These are phyloP conservation scores for Euleptes europaea DNA, from an alignment of 2,113 vertebrate species.

Conservation along the genomic window DNA sequence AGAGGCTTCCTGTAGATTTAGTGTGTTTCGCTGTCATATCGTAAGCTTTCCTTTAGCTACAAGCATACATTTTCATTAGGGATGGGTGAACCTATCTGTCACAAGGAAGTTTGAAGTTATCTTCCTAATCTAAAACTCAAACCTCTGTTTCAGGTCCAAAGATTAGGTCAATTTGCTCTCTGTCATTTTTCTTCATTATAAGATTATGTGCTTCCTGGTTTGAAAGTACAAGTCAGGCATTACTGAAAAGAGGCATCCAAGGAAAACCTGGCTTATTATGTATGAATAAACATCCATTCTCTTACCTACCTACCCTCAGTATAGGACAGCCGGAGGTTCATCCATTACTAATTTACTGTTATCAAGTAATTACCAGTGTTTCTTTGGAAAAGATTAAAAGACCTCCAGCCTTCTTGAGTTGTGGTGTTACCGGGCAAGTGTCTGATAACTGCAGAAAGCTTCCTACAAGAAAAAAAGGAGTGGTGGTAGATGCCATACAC, in stretches of 20 bases:
- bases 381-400: conserved; percentile 22
- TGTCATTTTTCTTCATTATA: neutral
- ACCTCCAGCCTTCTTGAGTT: conserved; percentile 37
- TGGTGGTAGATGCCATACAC: conserved; percentile 22
- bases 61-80: conserved; percentile 63
- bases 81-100: conserved; percentile 59
- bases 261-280: conserved; percentile 2
- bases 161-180: neutral
- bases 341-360: conserved; percentile 62
- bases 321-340: conserved; percentile 50
- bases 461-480: neutral
- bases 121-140: neutral
- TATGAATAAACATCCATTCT: conserved; percentile 12
- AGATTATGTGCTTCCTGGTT: conserved; percentile 19
- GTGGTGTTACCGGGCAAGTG: neutral
- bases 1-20: conserved; percentile 37
- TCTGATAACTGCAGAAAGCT: conserved; percentile 5
- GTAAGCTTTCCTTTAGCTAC: conserved; percentile 17
- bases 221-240: conserved; percentile 24
- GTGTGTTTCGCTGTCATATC: conserved; percentile 18
- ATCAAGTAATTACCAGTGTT: conserved; percentile 30
- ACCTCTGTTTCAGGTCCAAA: neutral
- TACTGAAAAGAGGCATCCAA: neutral
- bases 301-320: neutral
- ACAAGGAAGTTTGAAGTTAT: neutral